Percentiles rank a stretch among this genome's conserved stretches.
Conservation (phyloP, 2,888 invertebrate genomes). For the Noctuana brunneofusca region DNA sequence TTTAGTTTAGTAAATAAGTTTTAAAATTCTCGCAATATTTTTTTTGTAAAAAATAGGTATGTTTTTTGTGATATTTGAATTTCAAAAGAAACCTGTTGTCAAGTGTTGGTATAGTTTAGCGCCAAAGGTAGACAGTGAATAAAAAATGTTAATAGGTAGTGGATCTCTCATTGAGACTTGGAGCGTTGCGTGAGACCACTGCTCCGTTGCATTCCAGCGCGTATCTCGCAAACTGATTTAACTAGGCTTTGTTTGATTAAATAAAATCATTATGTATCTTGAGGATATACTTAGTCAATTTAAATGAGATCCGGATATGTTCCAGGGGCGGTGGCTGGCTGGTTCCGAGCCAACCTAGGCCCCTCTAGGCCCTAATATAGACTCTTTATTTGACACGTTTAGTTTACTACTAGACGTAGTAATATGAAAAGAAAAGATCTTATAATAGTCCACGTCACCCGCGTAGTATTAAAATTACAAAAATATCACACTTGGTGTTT, state of each 20-base stretch:
- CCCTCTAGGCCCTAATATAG: no score
- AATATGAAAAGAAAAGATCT: no score
- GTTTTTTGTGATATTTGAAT: no score
- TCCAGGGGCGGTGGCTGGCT: no score
- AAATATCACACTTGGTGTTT: background rate
- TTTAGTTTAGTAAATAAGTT: no score
- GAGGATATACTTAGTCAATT: background rate
- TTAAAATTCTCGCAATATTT: no score
- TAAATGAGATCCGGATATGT: no score
- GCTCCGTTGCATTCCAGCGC: constrained; percentile 32
- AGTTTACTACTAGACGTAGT: no score
- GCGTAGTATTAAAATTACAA: background rate
- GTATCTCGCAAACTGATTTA: constrained; percentile 38
- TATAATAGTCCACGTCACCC: no score
- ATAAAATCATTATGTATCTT: background rate
- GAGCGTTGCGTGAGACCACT: background rate
- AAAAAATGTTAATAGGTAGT: background rate
- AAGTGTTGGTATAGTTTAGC: background rate
- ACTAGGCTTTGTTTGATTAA: constrained; percentile 19
- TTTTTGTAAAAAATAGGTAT: no score
- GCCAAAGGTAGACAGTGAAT: background rate
- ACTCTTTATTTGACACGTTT: no score
- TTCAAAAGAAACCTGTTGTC: background rate
- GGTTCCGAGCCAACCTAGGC: no score
- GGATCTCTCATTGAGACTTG: constrained; percentile 5